These are phyloP conservation scores for Gopherus evgoodei DNA, from an alignment of 2,113 vertebrate genomes.

Conservation along the genomic window DNA sequence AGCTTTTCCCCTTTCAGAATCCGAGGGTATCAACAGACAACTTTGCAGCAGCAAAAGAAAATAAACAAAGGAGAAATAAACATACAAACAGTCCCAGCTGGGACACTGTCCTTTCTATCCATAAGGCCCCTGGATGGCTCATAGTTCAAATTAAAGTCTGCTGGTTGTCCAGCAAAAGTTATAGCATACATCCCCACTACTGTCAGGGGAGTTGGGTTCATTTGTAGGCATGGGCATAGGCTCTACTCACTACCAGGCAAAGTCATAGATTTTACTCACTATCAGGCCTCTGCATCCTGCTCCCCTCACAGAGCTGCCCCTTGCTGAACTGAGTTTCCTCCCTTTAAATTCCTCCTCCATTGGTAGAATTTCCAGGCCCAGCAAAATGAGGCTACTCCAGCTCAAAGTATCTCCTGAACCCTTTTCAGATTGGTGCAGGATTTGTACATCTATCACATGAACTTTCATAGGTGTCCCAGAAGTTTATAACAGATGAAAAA, in stretches of 20 bases:
- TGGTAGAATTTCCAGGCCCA: not conserved
- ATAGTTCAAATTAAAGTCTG: not conserved
- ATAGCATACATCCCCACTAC: not conserved
- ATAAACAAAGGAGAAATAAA: not conserved
- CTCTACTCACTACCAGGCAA: not conserved
- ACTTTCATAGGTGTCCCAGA: not conserved
- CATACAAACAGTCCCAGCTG: not conserved
- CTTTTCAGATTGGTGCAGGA: no score
- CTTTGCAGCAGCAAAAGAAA: not conserved
- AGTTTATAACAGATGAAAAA: not conserved
- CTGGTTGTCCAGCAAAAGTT: not conserved
- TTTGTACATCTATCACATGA: not conserved
- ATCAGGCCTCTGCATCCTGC: not conserved
- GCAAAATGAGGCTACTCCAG: not conserved
- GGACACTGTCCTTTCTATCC: not conserved
- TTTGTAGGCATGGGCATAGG: not conserved
- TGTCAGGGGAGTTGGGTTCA: not conserved
- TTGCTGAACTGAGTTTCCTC: not conserved
- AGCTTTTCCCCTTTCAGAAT: not conserved
- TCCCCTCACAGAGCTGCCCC: not conserved
- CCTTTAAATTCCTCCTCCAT: not conserved
- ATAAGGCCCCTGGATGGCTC: not conserved
- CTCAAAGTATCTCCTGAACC: not conserved
- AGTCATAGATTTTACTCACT: no score
- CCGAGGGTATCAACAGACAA: not conserved